phyloP scores from a whole-genome alignment of 2,113 vertebrate genomes.

The Scomber colias region DNA sequence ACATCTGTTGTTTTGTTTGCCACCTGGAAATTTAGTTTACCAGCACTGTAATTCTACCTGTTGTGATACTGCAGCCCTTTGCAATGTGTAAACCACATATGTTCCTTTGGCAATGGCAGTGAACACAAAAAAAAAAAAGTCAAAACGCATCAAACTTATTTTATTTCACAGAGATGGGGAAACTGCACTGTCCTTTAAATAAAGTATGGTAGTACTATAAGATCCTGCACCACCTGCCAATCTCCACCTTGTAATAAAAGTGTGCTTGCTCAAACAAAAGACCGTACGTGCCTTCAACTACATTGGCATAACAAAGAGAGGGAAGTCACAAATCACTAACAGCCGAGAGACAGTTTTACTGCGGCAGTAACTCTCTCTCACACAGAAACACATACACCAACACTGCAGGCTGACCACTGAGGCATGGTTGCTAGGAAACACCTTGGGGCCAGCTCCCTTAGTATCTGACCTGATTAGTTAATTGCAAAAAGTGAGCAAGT shows the following conservation, averaged over 20 bases:
- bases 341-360: slow-evolving; percentile 79
- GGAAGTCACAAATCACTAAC: slow-evolving; percentile 81
- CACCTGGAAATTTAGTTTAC: slow-evolving; percentile 29
- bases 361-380: slow-evolving; percentile 78
- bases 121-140: slow-evolving; percentile 4
- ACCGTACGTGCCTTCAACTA: slow-evolving; percentile 42
- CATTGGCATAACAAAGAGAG: slow-evolving; percentile 69
- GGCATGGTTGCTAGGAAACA: slow-evolving; percentile 86
- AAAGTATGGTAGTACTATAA: slow-evolving; percentile 36
- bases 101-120: slow-evolving; percentile 14
- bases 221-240: slow-evolving; percentile 59
- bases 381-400: slow-evolving; percentile 67
- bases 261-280: slow-evolving; percentile 74
- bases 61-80: neutral
- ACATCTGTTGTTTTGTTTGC: slow-evolving; percentile 50
- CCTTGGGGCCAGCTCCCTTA: slow-evolving; percentile 77
- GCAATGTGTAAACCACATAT: slow-evolving; percentile 24
- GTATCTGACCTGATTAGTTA: slow-evolving; percentile 86
- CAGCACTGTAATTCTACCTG: slow-evolving; percentile 12
- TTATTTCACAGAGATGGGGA: slow-evolving; percentile 6
- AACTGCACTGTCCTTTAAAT: slow-evolving; percentile 37
- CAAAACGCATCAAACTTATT: slow-evolving; percentile 28
- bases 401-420: slow-evolving; percentile 64
- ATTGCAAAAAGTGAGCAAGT: slow-evolving; percentile 82
- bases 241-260: slow-evolving; percentile 64